Evolutionary conservation across 2,113 vertebrate genomes (phyloP).

Genomic region (Megalops atlanticus): DNA sequence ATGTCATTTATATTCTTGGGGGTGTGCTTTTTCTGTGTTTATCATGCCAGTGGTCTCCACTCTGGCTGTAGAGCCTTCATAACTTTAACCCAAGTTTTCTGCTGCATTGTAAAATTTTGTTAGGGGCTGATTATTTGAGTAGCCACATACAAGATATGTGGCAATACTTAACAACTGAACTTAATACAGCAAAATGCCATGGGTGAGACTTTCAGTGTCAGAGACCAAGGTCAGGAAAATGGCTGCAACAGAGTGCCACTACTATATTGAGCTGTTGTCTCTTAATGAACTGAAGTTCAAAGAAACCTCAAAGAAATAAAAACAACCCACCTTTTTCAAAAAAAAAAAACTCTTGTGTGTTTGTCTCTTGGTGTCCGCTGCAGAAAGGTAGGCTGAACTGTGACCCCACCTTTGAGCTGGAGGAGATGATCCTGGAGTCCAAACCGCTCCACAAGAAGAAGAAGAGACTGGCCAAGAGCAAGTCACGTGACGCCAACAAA

Average conservation of each 20-base stretch:
- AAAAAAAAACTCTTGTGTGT: not conserved
- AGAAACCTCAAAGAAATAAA: too few species aligned
- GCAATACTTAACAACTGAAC: not conserved
- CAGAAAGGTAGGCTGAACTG: conserved; percentile 93
- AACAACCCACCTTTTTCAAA: not conserved
- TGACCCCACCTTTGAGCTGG: conserved; percentile 93
- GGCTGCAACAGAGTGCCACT: too few species aligned
- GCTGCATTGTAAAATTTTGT: too few species aligned
- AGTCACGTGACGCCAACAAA: conserved; percentile 78
- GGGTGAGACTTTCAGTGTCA: too few species aligned
- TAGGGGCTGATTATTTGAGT: not conserved
- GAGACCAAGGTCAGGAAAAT: not conserved
- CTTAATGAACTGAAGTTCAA: too few species aligned
- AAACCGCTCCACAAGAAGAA: conserved; percentile 99
- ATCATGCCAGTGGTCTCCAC: not conserved
- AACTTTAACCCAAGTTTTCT: not conserved
- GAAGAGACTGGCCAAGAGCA: conserved; percentile 86
- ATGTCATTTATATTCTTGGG: not conserved
- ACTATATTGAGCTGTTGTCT: not conserved
- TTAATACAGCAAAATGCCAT: too few species aligned
- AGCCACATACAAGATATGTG: not conserved
- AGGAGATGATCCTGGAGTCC: conserved; percentile 98
- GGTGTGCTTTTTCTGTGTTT: not conserved
- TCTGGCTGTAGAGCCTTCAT: not conserved
- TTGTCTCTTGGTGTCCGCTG: not conserved